These are phyloP conservation scores for Tryphoninae sp. DNA, from an alignment of 2,888 invertebrate genomes.

Conservation along the genomic window DNA sequence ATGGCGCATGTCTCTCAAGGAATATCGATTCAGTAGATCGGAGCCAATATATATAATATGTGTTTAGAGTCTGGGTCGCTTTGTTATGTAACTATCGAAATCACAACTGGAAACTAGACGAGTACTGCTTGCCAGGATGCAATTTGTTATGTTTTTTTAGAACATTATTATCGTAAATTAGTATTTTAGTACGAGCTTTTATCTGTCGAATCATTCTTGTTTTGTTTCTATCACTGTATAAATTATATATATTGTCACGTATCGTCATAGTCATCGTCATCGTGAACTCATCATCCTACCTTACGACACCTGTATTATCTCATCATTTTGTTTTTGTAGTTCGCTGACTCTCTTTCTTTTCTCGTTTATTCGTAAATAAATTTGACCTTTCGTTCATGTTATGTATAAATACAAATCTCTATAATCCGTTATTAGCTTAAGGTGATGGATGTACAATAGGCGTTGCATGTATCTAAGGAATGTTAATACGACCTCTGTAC, in stretches of 20 bases:
- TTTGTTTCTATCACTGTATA: conserved; percentile 1
- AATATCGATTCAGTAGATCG: conserved; percentile 46
- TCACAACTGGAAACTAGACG: conserved; percentile 10
- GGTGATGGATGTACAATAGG: conserved; percentile 77
- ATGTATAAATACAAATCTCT: conserved; percentile 46
- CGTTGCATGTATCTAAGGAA: conserved; percentile 78
- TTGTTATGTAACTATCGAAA: conserved; percentile 33
- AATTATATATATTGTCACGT: conserved; percentile 24
- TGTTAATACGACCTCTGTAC: conserved; percentile 77
- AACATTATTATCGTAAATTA: neutral
- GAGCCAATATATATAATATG: conserved; percentile 28
- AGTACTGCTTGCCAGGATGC: conserved; percentile 3
- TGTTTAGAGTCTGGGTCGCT: conserved; percentile 31
- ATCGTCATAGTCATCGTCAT: conserved; percentile 42
- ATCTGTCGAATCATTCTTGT: neutral
- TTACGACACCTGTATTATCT: conserved; percentile 64
- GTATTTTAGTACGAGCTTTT: conserved; percentile 7
- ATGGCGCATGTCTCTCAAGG: conserved; percentile 61
- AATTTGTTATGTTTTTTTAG: neutral
- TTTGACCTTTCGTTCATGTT: conserved; percentile 49
- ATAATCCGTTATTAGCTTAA: conserved; percentile 69
- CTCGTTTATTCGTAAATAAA: conserved; percentile 53
- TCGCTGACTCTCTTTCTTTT: conserved; percentile 46
- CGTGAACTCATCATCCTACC: conserved; percentile 55
- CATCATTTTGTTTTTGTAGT: conserved; percentile 58